Conservation (phyloP, 2,797 vertebrate species). For the Aphelocoma californica region DNA sequence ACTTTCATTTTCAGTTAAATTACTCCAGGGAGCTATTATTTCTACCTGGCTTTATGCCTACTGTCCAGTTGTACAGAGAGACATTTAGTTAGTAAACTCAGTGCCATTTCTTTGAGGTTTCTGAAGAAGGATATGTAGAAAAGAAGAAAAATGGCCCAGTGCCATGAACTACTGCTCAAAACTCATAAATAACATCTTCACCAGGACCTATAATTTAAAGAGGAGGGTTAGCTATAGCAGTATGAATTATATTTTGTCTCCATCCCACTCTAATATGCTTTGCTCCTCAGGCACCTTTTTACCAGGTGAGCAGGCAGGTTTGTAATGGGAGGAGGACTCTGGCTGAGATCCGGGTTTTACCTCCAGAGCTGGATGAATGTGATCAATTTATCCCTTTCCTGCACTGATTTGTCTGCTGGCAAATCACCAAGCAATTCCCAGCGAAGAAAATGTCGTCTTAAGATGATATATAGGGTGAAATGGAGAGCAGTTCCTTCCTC, state of each 20-base stretch:
- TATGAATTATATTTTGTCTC: conserved; percentile 30
- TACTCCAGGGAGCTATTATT: neutral
- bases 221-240: neutral
- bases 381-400: conserved; percentile 54
- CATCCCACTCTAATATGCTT: neutral
- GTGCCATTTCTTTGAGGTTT: conserved; percentile 13
- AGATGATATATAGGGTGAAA: conserved; percentile 30
- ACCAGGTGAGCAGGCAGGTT: conserved; percentile 31
- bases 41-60: neutral
- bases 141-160: conserved; percentile 8
- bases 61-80: neutral
- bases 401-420: conserved; percentile 52
- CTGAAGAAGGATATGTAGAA: neutral
- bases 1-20: conserved; percentile 26
- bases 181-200: conserved; percentile 22
- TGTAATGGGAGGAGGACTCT: conserved; percentile 4
- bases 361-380: conserved; percentile 40
- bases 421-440: conserved; percentile 62
- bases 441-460: conserved; percentile 28
- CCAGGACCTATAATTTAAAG: conserved; percentile 9
- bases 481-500: conserved; percentile 40
- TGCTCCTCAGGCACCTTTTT: conserved; percentile 27
- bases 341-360: neutral
- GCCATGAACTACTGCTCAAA: conserved; percentile 15
- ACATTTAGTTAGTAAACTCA: neutral